Evolutionary conservation across 2,113 vertebrate species (phyloP), one percentile per base, ranked within the genome.

Genomic region (Entelurus aequoreus): DNA sequence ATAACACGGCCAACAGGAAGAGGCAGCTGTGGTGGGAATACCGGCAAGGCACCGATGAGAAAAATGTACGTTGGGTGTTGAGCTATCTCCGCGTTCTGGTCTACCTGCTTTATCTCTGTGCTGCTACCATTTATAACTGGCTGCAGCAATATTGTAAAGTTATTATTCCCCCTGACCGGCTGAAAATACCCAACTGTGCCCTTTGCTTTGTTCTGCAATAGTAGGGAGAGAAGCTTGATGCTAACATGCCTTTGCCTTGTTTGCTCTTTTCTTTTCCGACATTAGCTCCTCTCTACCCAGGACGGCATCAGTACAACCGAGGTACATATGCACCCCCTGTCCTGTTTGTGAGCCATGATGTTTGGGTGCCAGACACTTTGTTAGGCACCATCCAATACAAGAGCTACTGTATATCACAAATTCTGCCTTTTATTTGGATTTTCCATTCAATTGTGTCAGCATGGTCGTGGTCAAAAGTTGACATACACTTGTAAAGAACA

Each of bases 231-330:
- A 64, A 70, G 61, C 82, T 79, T 77, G 56, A 86, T 84, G 80
- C 87, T 90, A 88, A 86, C 82, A 47, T 69, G 68, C 71, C 82
- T 76, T n/a, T 77, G 68, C 77, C 74, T 75, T 66, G n/a, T 87
- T 50, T 87, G 72, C 78, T 85, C 65, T 83, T 74, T 80, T 93
- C 88, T 92, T 90, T 77, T 90, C 90, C 74, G 11, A 19, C 60
- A 7, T 38, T 88, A 98, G 97, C 94, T 98, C 76, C 91, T 98
- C 71, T 94, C 94, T 84, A 96, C 94, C 72, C 94, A 92, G 90
- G 95, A 98, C 83, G 93, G 93, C 86, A 94, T 93, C 94, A 95
- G 95, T 84, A 92, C 94, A 55, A 93, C 92, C 48, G 95, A 98
- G 92, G 97, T 99, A 46, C 42, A 46, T 12, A 11, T 46, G 42